phyloP scores from a whole-genome alignment of 2,888 invertebrate species.

The Sepiola atlantica region DNA sequence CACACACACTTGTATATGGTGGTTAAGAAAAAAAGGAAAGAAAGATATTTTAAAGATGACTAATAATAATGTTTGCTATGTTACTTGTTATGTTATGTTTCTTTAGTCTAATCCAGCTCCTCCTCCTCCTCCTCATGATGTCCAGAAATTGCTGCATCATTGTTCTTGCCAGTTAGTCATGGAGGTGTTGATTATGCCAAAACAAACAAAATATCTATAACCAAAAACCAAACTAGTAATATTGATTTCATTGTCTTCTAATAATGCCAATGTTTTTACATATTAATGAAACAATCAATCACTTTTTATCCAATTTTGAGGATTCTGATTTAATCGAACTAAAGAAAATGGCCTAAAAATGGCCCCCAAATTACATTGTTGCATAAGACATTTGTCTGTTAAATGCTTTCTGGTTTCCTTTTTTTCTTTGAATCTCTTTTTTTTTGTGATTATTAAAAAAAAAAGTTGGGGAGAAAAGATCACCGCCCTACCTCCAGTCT shows the following conservation, averaged over 20 bases:
- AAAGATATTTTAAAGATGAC: neutral
- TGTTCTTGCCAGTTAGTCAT: neutral
- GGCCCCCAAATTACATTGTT: neutral
- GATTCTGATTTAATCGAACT: neutral
- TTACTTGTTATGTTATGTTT: constrained; percentile 13
- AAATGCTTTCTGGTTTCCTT: neutral
- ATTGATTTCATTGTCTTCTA: constrained; percentile 6
- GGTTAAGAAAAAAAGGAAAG: neutral
- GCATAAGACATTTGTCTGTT: constrained; percentile 32
- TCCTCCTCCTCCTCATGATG: constrained; percentile 7
- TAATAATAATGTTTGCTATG: neutral
- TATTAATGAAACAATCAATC: constrained; percentile 10
- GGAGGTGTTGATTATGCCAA: neutral
- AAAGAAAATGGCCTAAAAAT: neutral
- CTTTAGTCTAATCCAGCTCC: constrained; percentile 18
- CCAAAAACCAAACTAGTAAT: neutral
- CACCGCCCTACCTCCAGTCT: neutral
- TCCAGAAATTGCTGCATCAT: neutral
- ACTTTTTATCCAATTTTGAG: neutral
- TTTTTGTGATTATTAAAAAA: neutral
- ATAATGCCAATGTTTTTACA: neutral
- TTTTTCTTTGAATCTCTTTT: neutral
- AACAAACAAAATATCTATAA: neutral
- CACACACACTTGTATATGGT: neutral
- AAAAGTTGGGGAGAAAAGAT: too few species aligned